Evolutionary conservation across 2,797 vertebrate species (phyloP).

Genomic region (Urophycis tenuis): DNA sequence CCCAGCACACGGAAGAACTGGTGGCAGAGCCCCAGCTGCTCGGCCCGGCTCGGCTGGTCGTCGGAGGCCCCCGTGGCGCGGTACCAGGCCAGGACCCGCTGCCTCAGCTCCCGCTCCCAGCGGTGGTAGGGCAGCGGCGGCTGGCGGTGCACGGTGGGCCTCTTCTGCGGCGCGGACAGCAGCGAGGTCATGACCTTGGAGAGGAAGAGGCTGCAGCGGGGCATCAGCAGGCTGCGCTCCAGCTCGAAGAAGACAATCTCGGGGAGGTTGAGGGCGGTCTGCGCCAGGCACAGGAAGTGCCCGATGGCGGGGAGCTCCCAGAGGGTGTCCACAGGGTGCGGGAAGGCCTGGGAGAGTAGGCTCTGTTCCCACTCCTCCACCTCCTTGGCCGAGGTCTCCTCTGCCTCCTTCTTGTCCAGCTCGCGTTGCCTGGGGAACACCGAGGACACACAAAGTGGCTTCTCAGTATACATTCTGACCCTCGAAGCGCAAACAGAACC

Average conservation of each 20-base stretch:
- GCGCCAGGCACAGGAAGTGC: slow-evolving; percentile 96
- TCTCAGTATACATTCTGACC: not conserved
- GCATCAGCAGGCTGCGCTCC: slow-evolving; percentile 95
- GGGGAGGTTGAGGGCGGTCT: slow-evolving; percentile 90
- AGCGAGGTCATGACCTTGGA: slow-evolving; percentile 97
- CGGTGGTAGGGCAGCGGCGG: slow-evolving; percentile 82
- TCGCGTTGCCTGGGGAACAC: slow-evolving; percentile 79
- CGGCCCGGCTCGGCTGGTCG: slow-evolving; percentile 76
- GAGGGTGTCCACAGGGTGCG: slow-evolving; percentile 80
- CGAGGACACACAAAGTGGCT: not conserved
- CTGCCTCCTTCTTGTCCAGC: slow-evolving; percentile 90
- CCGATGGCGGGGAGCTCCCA: slow-evolving; percentile 98
- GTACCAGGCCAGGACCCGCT: slow-evolving; percentile 88
- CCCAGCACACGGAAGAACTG: slow-evolving; percentile 88
- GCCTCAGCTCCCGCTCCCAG: slow-evolving; percentile 90
- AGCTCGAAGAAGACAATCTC: slow-evolving; percentile 96
- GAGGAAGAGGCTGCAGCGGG: slow-evolving; percentile 88
- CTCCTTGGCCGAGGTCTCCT: slow-evolving; percentile 92
- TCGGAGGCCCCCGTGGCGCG: slow-evolving; percentile 70
- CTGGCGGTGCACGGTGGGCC: slow-evolving; percentile 81
- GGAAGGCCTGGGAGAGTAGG: slow-evolving; percentile 81
- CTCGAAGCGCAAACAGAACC: not conserved
- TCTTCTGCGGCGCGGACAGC: slow-evolving; percentile 81
- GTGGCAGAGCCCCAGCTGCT: slow-evolving; percentile 86
- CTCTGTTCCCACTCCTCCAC: slow-evolving; percentile 91